These are phyloP conservation scores for Diadegma fenestrale DNA, from an alignment of 2,888 invertebrate genomes.

Conservation along the genomic window DNA sequence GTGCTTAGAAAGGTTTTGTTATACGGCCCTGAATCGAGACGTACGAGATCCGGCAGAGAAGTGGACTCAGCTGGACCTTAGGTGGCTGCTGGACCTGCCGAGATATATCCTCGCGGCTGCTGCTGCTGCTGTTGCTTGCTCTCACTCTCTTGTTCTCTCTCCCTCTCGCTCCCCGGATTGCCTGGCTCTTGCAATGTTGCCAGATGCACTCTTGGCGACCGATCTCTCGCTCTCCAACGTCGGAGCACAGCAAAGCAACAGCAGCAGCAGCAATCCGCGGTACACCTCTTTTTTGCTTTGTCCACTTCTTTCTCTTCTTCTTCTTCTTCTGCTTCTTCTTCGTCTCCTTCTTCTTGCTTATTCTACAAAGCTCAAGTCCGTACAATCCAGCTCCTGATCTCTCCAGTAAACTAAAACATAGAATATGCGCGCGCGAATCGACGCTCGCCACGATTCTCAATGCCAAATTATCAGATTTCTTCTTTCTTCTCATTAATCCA, in stretches of 20 bases:
- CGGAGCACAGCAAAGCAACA: slow-evolving; percentile 50
- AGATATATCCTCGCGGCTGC: slow-evolving; percentile 42
- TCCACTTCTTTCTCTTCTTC: slow-evolving; percentile 42
- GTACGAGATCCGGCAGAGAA: slow-evolving; percentile 39
- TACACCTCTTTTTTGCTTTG: slow-evolving; percentile 62
- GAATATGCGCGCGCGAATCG: slow-evolving; percentile 26
- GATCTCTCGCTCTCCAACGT: slow-evolving; percentile 56
- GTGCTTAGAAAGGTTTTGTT: slow-evolving; percentile 51
- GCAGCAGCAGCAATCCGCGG: slow-evolving; percentile 43
- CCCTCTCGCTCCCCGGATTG: background rate
- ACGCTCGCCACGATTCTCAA: background rate
- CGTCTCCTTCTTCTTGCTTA: slow-evolving; percentile 41
- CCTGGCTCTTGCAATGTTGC: slow-evolving; percentile 61
- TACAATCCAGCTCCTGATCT: slow-evolving; percentile 21
- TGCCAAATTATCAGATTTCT: background rate
- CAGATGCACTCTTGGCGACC: slow-evolving; percentile 60
- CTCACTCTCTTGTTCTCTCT: slow-evolving; percentile 1
- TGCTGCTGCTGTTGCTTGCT: background rate
- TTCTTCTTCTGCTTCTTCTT: slow-evolving; percentile 27
- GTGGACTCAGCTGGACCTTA: slow-evolving; percentile 70
- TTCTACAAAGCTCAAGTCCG: slow-evolving; percentile 52
- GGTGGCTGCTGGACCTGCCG: slow-evolving; percentile 64
- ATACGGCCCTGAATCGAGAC: slow-evolving; percentile 59
- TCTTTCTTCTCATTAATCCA: background rate
- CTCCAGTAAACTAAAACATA: slow-evolving; percentile 15